phyloP scores from a whole-genome alignment of 2,888 invertebrate genomes.

The Caradrina kadenii region DNA sequence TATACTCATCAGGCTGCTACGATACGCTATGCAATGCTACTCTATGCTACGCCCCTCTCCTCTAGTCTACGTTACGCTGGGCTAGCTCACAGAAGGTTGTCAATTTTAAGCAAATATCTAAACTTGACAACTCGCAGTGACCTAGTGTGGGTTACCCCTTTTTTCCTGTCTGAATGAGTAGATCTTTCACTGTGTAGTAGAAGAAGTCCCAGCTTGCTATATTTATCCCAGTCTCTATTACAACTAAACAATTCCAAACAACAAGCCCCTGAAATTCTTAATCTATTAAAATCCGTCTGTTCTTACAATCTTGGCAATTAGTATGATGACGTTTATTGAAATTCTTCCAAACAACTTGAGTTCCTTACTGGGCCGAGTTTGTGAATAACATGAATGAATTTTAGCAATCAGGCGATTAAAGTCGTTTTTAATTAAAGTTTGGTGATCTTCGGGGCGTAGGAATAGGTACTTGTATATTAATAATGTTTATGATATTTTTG shows the following conservation, averaged over 20 bases:
- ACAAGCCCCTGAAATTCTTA: conserved; percentile 30
- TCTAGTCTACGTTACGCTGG: too few relatives aligned
- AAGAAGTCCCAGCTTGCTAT: background rate
- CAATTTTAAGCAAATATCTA: too few relatives aligned
- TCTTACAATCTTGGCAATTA: conserved; percentile 73
- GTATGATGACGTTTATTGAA: conserved; percentile 79
- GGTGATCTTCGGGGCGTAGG: background rate
- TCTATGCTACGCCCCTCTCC: too few relatives aligned
- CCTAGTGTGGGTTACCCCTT: too few relatives aligned
- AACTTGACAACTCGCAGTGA: too few relatives aligned
- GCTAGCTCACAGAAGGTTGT: too few relatives aligned
- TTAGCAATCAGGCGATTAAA: conserved; percentile 76
- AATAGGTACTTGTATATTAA: too few relatives aligned
- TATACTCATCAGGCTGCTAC: too few relatives aligned
- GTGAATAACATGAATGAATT: conserved; percentile 80
- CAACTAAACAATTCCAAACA: conserved; percentile 27
- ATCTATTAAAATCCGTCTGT: conserved; percentile 43
- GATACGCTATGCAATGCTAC: too few relatives aligned
- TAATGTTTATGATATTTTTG: too few relatives aligned
- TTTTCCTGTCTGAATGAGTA: too few relatives aligned
- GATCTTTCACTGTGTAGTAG: too few relatives aligned
- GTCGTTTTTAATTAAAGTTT: conserved; percentile 50
- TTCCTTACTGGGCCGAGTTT: conserved; percentile 61
- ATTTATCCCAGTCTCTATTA: background rate
- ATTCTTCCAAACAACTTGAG: conserved; percentile 73